Evolutionary conservation across 1,140 invertebrate genomes (phyloP), one percentile per base, ranked within the genome.

Genomic region (Zaprionus tsacasi): DNA sequence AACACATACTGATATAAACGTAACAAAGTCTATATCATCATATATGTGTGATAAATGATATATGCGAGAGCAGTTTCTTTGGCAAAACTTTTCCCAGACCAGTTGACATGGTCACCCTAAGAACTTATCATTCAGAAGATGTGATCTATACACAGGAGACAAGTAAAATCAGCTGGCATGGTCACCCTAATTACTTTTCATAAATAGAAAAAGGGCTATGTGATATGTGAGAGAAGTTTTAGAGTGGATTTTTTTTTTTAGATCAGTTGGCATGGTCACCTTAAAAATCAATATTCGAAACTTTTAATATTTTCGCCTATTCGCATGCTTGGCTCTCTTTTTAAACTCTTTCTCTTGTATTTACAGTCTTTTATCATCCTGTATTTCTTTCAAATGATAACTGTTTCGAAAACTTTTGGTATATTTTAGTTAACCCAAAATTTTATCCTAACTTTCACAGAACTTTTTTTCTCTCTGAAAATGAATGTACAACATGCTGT

Each of bases 1-100:
- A 36, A 52, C 50, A 66, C 3, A 58, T 27, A 60, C n/a, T 7
- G n/a, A 45, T 6, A 15, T 43, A 43, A n/a, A 15, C 13, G 35
- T 63, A 21, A 36, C 38, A 45, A 52, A 27, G 45, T 13, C 25
- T 15, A 61, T 48, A 55, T 25, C 8, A 7, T 45, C 8, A 7
- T 45, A 55, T 2, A 43, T 5, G 15, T 11, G 52, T 3, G n/a
- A n/a, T 55, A 55, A 12, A 33, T 27, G 6, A 13, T 55, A 30
- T 17, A 13, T 55, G 27, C 27, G 52, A 55, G 52, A 50, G 45
- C 10, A 50, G 45, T 50, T 50, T 50, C 21, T 50, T n/a, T 45
- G n/a, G 6, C 40, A 15, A 13, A 43, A 43, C 0, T 40, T 4
- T 12, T 3, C n/a, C 1, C 6, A 45, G 7, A 45, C 15, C 7